phyloP scores from a whole-genome alignment of 92 coral and sea anemone genomes.

The Bergia sp. region DNA sequence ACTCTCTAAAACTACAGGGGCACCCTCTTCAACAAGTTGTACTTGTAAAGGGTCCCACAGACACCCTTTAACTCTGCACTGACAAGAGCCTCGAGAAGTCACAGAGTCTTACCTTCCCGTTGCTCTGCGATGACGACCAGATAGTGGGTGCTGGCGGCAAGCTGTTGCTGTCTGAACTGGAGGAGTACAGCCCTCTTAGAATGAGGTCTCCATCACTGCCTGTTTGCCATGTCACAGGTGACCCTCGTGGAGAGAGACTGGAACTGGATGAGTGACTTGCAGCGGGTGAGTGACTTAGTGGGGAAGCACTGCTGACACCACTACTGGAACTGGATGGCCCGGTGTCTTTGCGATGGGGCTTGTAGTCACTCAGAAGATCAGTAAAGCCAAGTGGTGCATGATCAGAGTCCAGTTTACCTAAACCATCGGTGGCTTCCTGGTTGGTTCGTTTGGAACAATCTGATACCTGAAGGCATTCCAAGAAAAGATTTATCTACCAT shows the following conservation, averaged over 20 bases:
- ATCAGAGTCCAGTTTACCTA: conserved; percentile 1
- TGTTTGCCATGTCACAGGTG: conserved; percentile 79
- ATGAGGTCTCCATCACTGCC: conserved; percentile 71
- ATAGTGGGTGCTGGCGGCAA: conserved; percentile 26
- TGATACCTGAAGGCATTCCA: not conserved
- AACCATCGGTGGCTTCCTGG: conserved; percentile 34
- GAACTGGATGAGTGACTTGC: conserved; percentile 84
- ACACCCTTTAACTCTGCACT: not conserved
- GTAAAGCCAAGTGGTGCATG: conserved; percentile 31
- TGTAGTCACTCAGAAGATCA: conserved; percentile 55
- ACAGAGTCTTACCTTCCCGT: conserved; percentile 12
- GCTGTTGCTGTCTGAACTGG: conserved; percentile 21
- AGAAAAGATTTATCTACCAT: not conserved
- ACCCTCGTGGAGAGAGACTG: conserved; percentile 58
- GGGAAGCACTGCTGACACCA: conserved; percentile 97
- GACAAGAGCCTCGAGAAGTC: not conserved
- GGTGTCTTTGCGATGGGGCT: conserved; percentile 67
- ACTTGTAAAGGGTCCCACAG: too few relatives aligned
- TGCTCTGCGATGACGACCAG: conserved; percentile 40
- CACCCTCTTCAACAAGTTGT: too few relatives aligned
- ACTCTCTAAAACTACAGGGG: too few relatives aligned
- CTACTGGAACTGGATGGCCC: conserved; percentile 82
- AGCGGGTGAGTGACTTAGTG: conserved; percentile 95
- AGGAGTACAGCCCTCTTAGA: conserved; percentile 24
- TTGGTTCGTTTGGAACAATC: conserved; percentile 32